Evolutionary conservation across 2,888 invertebrate species (phyloP), one percentile per base, ranked within the genome.

Genomic region (Seira sanloemensis): DNA sequence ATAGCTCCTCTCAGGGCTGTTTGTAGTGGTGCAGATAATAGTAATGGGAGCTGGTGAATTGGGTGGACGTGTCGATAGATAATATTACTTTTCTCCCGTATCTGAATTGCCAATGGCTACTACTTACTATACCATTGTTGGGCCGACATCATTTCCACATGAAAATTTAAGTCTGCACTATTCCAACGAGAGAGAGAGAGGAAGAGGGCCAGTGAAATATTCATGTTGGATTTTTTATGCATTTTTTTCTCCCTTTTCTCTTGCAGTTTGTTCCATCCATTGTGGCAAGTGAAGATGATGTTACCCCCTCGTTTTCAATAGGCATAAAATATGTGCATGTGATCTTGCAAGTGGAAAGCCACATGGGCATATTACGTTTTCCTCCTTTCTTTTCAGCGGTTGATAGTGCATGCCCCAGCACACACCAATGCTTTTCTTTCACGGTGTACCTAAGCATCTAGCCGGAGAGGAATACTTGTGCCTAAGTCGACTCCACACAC

Each of bases 21-120:
- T 87, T 86, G 85, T 86, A 85, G 86, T 84, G 87, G 86, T 85
- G 85, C 80, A 86, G 88, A 88, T 88, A 88, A 89, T 89, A 86
- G 86, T 89, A 89, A 89, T 87, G 89, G 89, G 87, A 79, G 84
- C 78, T 81, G 79, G 85, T 88, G 88, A 88, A 88, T 87, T 88
- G 86, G 88, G 83, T 86, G 89, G 88, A 88, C 86, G 87, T 88
- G 88, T 88, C 88, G 88, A 89, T 89, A 88, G 88, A 88, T 88
- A 87, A 89, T 88, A 86, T 78, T 85, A 85, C n/a, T 50, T 50
- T 62, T 62, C 83, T 86, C 86, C 87, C 89, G 87, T 89, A 86
- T n/a, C n/a, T n/a, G 81, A 87, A 84, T 88, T 86, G 88, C 88
- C 88, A 80, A 77, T 88, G 87, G 88, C 87, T 87, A 77, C 79